These are phyloP conservation scores for Diarsia brunnea DNA, from an alignment of 2,888 invertebrate species.

Conservation along the genomic window DNA sequence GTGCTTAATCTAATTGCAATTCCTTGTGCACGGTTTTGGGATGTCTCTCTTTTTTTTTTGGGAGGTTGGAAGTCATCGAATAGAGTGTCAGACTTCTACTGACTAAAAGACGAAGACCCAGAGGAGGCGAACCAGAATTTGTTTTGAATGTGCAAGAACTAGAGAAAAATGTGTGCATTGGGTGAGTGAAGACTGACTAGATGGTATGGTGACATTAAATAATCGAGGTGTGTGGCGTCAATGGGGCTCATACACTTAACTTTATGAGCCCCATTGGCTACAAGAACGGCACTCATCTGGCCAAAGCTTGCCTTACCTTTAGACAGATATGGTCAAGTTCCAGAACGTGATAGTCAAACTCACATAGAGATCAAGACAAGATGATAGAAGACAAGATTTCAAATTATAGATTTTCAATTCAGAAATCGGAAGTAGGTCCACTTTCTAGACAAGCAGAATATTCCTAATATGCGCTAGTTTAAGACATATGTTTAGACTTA, in stretches of 20 bases:
- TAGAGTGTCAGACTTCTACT: no score
- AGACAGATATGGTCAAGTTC: background rate
- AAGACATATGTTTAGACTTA: background rate
- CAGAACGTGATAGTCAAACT: background rate
- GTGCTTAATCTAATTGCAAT: background rate
- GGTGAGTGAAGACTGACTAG: background rate
- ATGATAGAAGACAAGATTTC: background rate
- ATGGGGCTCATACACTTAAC: no score
- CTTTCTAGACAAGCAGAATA: background rate
- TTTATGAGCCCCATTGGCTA: no score
- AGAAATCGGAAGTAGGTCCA: background rate
- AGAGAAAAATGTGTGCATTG: background rate
- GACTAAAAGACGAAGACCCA: no score
- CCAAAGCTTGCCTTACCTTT: background rate
- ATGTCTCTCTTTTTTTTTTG: no score
- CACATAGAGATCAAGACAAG: background rate
- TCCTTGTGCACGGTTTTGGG: constrained; percentile 4
- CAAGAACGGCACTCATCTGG: no score
- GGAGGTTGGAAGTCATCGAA: no score
- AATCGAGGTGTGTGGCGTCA: background rate
- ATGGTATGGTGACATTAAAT: background rate
- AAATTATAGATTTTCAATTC: background rate
- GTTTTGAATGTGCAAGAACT: background rate
- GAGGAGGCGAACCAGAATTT: background rate
- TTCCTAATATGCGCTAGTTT: background rate